Percentiles rank a stretch among this genome's conserved stretches.
Conservation (phyloP, 2,113 vertebrate genomes). For the Corythoichthys intestinalis region DNA sequence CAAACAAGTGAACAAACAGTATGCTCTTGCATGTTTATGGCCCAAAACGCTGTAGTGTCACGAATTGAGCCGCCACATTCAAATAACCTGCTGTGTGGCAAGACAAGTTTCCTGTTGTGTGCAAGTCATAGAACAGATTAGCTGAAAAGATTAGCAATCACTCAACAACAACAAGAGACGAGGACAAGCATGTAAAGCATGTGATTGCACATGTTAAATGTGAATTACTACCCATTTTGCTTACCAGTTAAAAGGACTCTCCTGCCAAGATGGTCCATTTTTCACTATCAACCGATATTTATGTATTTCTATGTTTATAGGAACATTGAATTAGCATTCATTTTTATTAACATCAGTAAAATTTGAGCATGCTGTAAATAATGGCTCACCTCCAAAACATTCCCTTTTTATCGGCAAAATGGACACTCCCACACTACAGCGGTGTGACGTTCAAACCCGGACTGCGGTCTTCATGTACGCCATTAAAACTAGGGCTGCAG, state of each 20-base stretch:
- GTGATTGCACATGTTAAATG: neutral
- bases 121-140: slow-evolving; percentile 31
- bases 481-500: too few species aligned
- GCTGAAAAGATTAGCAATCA: slow-evolving; percentile 39
- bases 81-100: slow-evolving; percentile 31
- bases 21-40: slow-evolving; percentile 38
- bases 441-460: too few species aligned
- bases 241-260: too few species aligned
- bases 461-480: too few species aligned
- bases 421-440: too few species aligned
- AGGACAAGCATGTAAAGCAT: slow-evolving; percentile 15
- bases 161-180: slow-evolving; percentile 39
- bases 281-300: too few species aligned
- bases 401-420: too few species aligned
- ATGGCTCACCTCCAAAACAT: too few species aligned
- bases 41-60: slow-evolving; percentile 42
- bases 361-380: too few species aligned
- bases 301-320: too few species aligned
- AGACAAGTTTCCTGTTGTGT: slow-evolving; percentile 42
- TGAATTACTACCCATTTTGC: neutral
- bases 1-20: slow-evolving; percentile 32
- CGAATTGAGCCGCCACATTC: slow-evolving; percentile 32
- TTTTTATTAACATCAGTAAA: too few species aligned
- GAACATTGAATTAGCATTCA: too few species aligned
- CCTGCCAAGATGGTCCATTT: neutral